Evolutionary conservation across 2,888 invertebrate species (phyloP), one percentile per base, ranked within the genome.

Genomic region (Sericinus montela): DNA sequence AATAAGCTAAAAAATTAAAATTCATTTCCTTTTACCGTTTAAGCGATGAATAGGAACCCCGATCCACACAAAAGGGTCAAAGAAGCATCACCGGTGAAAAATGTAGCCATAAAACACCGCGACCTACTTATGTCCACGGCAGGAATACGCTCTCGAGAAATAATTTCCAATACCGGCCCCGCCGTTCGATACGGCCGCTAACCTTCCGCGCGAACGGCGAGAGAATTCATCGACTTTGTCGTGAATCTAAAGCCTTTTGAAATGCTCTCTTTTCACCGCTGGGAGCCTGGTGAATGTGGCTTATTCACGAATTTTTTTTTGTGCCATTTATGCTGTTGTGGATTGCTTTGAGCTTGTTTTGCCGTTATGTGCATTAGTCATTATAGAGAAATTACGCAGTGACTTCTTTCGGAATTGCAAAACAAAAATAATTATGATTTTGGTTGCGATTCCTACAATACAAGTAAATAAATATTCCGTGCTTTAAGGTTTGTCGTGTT

Each of bases 51-150:
- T 44, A 38, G 32, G 16, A 32, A 23, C 5, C 32, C 49, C 30
- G 37, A 46, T 51, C 45, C 23, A 45, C 43, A 58, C 57, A 66
- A 62, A 59, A 58, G 56, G 60, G 55, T 55, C 57, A 57, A 63
- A 52, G 44, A 59, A 58, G 53, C 55, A 46, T 44, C 47, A 57
- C 52, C 54, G 60, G 59, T 64, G 62, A 61, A 63, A 66, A 64
- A 58, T 58, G 63, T 63, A 56, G 58, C 65, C 60, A 71, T 78
- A 75, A 82, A 82, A 72, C 68, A 75, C 60, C 63, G 62, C 69
- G 82, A 75, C 84, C 83, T 72, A 81, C 66, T 80, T 82, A 75
- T 63, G 82, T 82, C 79, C 56, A 49, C 44, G 57, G 62, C 80
- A 81, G 13, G 10, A 71, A 69, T 67, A 72, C 67, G 66, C 69